These are phyloP conservation scores for Eurytoma californica DNA, from an alignment of 2,888 invertebrate genomes.

Conservation along the genomic window DNA sequence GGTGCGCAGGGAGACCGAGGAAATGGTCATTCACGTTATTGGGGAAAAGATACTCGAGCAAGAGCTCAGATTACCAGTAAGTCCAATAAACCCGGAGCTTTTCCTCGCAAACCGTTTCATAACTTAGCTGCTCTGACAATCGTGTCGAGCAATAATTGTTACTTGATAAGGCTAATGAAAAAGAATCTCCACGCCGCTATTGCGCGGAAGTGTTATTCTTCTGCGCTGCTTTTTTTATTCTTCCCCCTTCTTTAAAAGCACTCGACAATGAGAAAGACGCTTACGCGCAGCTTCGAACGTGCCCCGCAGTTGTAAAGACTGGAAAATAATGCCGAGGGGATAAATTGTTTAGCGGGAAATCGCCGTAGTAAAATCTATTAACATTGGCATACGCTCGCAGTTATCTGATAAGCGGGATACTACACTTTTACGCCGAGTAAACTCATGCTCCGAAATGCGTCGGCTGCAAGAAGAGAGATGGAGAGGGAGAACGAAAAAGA, in stretches of 20 bases:
- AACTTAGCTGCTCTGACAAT: slow-evolving; percentile 28
- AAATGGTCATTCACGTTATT: slow-evolving; percentile 80
- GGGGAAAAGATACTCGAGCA: slow-evolving; percentile 76
- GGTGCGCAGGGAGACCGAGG: slow-evolving; percentile 77
- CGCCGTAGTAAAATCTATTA: too few relatives aligned
- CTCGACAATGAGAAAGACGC: too few relatives aligned
- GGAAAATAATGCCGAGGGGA: too few relatives aligned
- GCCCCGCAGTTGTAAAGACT: too few relatives aligned
- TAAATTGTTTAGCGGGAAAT: too few relatives aligned
- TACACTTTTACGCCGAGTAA: too few relatives aligned
- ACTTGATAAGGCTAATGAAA: slow-evolving; percentile 41
- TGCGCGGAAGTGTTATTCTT: background rate
- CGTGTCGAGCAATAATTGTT: slow-evolving; percentile 29
- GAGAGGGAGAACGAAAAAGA: too few relatives aligned
- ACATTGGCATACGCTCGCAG: too few relatives aligned
- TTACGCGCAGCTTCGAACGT: too few relatives aligned
- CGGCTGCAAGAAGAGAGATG: too few relatives aligned
- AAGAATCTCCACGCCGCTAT: slow-evolving; percentile 27
- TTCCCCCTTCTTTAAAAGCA: background rate
- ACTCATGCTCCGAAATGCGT: too few relatives aligned
- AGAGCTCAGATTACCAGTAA: slow-evolving; percentile 77
- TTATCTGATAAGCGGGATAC: too few relatives aligned
- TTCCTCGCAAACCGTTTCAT: slow-evolving; percentile 25
- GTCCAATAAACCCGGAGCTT: slow-evolving; percentile 43
- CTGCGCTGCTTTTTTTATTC: background rate